Evolutionary conservation across 2,888 invertebrate species (phyloP).

Genomic region (Mythimna albipuncta): DNA sequence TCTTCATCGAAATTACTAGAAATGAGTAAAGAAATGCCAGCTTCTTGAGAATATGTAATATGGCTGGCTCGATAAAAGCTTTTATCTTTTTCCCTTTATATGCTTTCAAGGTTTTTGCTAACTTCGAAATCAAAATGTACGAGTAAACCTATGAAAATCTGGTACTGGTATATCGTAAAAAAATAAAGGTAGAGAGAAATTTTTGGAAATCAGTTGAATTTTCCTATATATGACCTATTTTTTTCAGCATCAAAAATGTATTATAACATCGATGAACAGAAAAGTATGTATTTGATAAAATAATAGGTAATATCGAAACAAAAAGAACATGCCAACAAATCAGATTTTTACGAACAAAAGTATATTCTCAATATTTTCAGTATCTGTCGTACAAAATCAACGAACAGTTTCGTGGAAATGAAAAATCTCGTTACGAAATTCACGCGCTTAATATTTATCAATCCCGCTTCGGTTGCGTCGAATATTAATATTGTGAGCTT

Average conservation of each 20-base stretch:
- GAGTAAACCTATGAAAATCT: background rate
- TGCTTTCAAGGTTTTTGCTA: conserved; percentile 10
- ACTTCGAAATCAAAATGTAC: background rate
- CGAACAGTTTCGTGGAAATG: conserved; percentile 46
- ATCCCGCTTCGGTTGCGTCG: conserved; percentile 12
- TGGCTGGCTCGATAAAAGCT: conserved; percentile 4
- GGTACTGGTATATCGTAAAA: conserved; percentile 5
- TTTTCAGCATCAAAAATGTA: too few species aligned
- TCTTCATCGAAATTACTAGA: conserved; percentile 2
- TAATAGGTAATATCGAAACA: background rate
- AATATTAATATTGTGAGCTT: conserved; percentile 30
- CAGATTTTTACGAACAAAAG: conserved; percentile 21
- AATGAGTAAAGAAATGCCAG: conserved; percentile 8
- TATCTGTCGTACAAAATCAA: conserved; percentile 7
- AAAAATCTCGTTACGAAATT: conserved; percentile 61
- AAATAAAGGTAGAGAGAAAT: background rate
- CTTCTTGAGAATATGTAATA: conserved; percentile 16
- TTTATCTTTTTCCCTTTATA: conserved; percentile 24
- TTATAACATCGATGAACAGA: background rate
- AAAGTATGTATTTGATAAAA: background rate
- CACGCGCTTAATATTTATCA: conserved; percentile 33
- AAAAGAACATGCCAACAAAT: background rate
- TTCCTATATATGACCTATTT: background rate
- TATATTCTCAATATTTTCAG: conserved; percentile 8
- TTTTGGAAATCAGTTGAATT: background rate